Evolutionary conservation across 35 echinoderm and acorn worm species (phyloP).

Genomic region (Anneissia japonica): DNA sequence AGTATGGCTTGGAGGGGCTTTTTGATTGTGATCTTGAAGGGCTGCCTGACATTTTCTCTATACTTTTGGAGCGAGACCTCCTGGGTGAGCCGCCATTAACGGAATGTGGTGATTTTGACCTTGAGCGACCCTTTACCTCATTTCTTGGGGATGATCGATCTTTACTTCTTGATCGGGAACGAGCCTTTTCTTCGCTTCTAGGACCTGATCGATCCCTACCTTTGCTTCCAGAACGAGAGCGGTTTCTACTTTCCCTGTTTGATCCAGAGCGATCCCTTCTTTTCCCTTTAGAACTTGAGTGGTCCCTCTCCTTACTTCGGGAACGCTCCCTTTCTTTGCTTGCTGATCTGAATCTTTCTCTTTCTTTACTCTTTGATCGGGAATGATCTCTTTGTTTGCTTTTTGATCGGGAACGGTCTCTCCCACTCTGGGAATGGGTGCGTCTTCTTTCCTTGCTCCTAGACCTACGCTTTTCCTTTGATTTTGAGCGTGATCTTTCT

Average conservation of each 20-base stretch:
- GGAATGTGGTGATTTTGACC: background rate
- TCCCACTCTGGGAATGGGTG: background rate
- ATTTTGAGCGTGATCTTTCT: background rate
- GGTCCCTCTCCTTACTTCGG: background rate
- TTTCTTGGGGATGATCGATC: too few relatives aligned
- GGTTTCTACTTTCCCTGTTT: background rate
- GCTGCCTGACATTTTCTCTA: background rate
- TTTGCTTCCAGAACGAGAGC: background rate
- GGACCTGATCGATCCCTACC: background rate
- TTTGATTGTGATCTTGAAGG: background rate
- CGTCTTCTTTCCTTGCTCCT: background rate
- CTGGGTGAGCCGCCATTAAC: background rate
- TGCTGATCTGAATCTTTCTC: background rate
- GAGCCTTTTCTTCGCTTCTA: background rate
- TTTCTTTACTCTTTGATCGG: background rate
- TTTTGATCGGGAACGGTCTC: background rate
- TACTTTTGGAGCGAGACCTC: too few relatives aligned
- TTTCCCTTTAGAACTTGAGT: background rate
- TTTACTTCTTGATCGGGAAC: background rate
- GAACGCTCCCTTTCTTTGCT: background rate
- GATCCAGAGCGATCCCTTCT: background rate
- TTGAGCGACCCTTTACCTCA: too few relatives aligned
- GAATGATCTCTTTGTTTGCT: background rate
- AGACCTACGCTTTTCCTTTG: background rate
- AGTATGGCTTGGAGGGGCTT: too few relatives aligned